Evolutionary conservation across 1,140 invertebrate species (phyloP), one percentile per base, ranked within the genome.

Genomic region (Habropoda laboriosa): DNA sequence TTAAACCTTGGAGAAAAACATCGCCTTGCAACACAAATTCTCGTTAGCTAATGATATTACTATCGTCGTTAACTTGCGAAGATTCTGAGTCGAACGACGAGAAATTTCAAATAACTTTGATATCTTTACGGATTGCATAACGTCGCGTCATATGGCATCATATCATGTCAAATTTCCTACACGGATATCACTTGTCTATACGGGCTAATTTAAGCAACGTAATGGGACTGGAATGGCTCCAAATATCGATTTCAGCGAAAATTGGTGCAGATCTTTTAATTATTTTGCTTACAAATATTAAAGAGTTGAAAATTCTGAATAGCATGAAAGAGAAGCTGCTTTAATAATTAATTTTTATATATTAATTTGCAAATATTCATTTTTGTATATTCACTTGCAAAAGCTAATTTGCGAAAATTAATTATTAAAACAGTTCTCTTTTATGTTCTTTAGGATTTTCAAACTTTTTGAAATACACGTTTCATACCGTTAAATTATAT

Each of bases 21-120:
- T 30, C 24, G 66, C 21, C 18, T 40, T 45, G 13, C 32, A 30
- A 0, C 16, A 42, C 51, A 27, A 40, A n/a, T 45, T 63, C 79
- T 85, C 79, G 67, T 85, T 85, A 85, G 73, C 63, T 85, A 85
- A 85, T 70, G 38, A 78, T 32, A 30, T 85, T 81, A 85, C 55
- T 49, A 58, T 7, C 40, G 49, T 47, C n/a, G n/a, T n/a, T n/a
- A 47, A 51, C 84, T 78, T 82, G 40, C 60, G 7, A 72, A 21
- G 27, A 4, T n/a, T n/a, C n/a, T n/a, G n/a, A 35, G n/a, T 30
- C n/a, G 35, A 12, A 0, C 12, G 10, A 13, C 18, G 32, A 30
- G 16, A n/a, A 45, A 76, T 42, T 57, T 40, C 24, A 27, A 35
- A 30, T 8, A n/a, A 32, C 32, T 77, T 70, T 38, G 38, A 42